These are phyloP conservation scores for Thunnus albacares DNA, from an alignment of 2,797 vertebrate species.

Conservation along the genomic window DNA sequence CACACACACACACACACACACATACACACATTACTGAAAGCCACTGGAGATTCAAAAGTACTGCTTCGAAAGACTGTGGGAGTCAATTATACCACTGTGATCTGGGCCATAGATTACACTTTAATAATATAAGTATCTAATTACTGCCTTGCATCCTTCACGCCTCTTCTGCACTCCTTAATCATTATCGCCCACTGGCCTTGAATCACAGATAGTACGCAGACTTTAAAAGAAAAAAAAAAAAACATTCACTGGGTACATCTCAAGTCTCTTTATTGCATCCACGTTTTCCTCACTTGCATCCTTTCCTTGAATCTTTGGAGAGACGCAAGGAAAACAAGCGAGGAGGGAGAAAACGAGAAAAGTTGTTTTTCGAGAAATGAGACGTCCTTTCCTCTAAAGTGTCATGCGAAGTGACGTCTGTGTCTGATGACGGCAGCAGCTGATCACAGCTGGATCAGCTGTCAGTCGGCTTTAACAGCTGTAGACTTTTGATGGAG, in stretches of 20 bases:
- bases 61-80: constrained; percentile 54
- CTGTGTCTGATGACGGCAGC: too few species aligned
- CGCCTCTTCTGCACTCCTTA: constrained; percentile 62
- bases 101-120: constrained; percentile 70
- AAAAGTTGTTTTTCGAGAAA: too few species aligned
- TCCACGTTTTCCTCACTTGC: too few species aligned
- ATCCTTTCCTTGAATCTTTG: too few species aligned
- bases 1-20: constrained; percentile 21
- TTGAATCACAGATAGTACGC: constrained; percentile 42
- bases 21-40: constrained; percentile 10
- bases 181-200: constrained; percentile 67
- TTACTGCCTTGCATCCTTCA: constrained; percentile 69
- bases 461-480: too few species aligned
- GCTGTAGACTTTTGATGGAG: too few species aligned
- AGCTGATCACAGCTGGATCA: too few species aligned
- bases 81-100: constrained; percentile 70
- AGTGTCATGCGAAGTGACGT: too few species aligned
- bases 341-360: too few species aligned
- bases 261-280: too few species aligned
- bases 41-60: constrained; percentile 26
- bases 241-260: neutral
- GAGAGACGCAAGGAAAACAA: too few species aligned
- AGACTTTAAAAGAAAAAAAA: constrained; percentile 48
- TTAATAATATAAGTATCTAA: constrained; percentile 78
- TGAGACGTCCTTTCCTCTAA: too few species aligned